Evolutionary conservation across 2,113 vertebrate genomes (phyloP), one percentile per base, ranked within the genome.

Genomic region (Colistium nudipinnis): DNA sequence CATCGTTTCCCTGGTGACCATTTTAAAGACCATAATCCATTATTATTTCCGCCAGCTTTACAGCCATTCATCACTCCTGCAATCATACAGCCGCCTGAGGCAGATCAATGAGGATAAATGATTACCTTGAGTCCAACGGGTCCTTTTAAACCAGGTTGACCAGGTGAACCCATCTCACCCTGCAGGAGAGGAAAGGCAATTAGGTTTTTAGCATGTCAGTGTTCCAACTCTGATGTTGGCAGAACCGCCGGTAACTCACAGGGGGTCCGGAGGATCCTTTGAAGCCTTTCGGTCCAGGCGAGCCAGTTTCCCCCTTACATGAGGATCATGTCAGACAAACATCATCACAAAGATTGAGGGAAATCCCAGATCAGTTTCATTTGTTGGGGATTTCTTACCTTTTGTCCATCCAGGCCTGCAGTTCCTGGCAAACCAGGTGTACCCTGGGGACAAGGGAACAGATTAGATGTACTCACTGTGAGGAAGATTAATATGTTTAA

Each of bases 151-250:
- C 97, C 97, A 79, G 92, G 87, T 56, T 87, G 80, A 41, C 97
- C 93, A 66, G 87, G 88, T 90, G 90, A 90, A 45, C 97, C 97
- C 71, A 91, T 91, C 62, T 95, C 88, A 55, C 97, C 97, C 97
- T 99, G 71, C 24, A 79, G 55, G 14, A 71, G 65, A 44, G 55
- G 2, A 19, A 49, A 62, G 3, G n/a, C n/a, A 62, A 53, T 66
- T 6, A 6, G 3, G 51, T 44, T 61, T 48, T 55, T 11, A 31
- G n/a, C 71, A 1, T 38, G 20, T 51, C 8, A 49, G 67, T 8
- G 57, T 0, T 7, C 51, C 3, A 12, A 33, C 9, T 13, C n/a
- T n/a, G n/a, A n/a, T 10, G n/a, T 38, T 13, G 9, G 25, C 4
- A 41, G 43, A 45, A 48, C 10, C 49, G 17, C 4, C 61, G 30